Conservation (phyloP, 2,888 invertebrate species). For the Euzophera pinguis region DNA sequence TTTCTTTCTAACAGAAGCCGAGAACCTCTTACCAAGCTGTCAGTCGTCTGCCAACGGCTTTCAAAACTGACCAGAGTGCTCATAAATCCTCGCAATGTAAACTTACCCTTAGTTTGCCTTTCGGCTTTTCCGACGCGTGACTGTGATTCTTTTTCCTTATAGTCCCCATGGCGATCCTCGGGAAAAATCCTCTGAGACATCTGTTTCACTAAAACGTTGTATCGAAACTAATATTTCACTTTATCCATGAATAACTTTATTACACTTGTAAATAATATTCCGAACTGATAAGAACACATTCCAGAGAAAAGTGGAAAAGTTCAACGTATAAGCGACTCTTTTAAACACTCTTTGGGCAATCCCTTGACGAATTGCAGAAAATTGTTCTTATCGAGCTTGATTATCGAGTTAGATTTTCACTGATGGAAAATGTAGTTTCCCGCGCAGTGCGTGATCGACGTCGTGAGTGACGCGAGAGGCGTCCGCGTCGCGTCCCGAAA, state of each 20-base stretch:
- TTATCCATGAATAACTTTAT: constrained; percentile 4
- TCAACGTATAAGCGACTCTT: not conserved
- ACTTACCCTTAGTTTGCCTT: constrained; percentile 65
- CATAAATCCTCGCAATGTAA: constrained; percentile 18
- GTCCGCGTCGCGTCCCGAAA: constrained; percentile 54
- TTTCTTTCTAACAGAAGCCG: not conserved
- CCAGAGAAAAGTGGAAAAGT: not conserved
- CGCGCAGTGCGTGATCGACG: constrained; percentile 22
- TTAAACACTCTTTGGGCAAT: not conserved
- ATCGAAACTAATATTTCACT: not conserved
- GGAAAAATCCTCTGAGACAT: constrained; percentile 10
- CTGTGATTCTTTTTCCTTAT: constrained; percentile 50
- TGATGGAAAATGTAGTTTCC: constrained; percentile 9
- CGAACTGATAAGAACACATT: constrained; percentile 13
- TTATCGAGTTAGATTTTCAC: not conserved
- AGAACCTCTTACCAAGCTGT: constrained; percentile 6
- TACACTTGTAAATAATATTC: constrained; percentile 5
- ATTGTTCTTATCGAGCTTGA: not conserved
- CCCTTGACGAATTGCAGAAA: not conserved
- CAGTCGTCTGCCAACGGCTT: constrained; percentile 4
- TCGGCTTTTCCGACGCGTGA: constrained; percentile 52
- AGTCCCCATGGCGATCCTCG: constrained; percentile 19
- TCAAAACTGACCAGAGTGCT: constrained; percentile 6
- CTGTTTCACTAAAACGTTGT: constrained; percentile 2
- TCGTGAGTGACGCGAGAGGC: constrained; percentile 24